Percentiles rank a stretch among this genome's conserved stretches.
Conservation (phyloP, 1,140 invertebrate species). For the Polypedilum vanderplanki region DNA sequence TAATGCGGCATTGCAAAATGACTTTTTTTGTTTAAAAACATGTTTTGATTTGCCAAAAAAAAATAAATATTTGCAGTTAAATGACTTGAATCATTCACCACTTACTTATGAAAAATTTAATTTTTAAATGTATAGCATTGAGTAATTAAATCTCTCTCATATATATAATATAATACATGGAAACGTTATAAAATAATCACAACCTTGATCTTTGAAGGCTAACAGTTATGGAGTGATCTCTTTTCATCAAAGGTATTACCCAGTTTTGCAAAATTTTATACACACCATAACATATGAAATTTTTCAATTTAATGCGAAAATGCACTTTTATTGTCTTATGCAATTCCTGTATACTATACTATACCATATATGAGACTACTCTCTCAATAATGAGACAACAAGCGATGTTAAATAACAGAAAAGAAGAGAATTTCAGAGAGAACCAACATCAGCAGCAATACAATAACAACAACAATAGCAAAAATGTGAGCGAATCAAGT, state of each 20-base stretch:
- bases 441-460: neutral
- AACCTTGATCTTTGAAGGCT: slow-evolving; percentile 17
- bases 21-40: too few species aligned
- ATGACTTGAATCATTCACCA: too few species aligned
- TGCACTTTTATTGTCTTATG: slow-evolving; percentile 8
- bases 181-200: neutral
- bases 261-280: neutral
- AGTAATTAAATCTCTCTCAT: too few species aligned
- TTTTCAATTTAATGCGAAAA: neutral
- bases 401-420: neutral
- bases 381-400: neutral
- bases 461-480: neutral
- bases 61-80: too few species aligned
- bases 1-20: too few species aligned
- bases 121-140: too few species aligned
- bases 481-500: neutral
- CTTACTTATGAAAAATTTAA: too few species aligned
- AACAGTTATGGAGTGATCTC: neutral
- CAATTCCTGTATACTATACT: neutral
- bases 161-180: too few species aligned
- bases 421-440: neutral
- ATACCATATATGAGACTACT: neutral
- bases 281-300: neutral
- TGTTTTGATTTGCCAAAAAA: too few species aligned
- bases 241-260: neutral